Base-by-base conservation (phyloP, 2,797 vertebrate species). In the Propithecus deckenii region DNA sequence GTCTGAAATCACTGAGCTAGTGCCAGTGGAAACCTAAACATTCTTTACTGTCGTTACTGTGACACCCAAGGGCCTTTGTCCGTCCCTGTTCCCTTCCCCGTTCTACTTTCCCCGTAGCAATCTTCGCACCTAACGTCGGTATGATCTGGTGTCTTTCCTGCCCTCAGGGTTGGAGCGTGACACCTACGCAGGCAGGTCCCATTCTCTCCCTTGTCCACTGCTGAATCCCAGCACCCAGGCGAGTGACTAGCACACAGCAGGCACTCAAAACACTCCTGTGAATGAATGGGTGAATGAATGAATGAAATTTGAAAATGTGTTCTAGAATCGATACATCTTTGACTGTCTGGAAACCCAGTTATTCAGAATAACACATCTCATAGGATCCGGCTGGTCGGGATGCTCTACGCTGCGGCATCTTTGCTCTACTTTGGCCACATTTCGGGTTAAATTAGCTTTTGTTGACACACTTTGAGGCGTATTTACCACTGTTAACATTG, bases 331-430 rank as follows among this genome's bases (percentile, higher is more conserved):
- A 9, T 35, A 30, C 4, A 41, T 17, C 5, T 67, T 23, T 23
- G n/a, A 13, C 0, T 35, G 1, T 28, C 43, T 32, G 6, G 71
- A 78, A 74, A 69, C 14, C 30, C 12, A 30, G 0, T 38, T 63
- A 25, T 80, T 48, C 48, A 7, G 20, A 71, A 14, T 11, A 20
- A 2, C 1, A 1, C 0, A 1, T 28, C 3, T 9, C 3, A 1
- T 0, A 1, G 15, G 28, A 15, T 35, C n/a, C 12, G 5, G 18
- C 43, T 28, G 4, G 28, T n/a, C 9, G 11, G 72, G 20, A 46
- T 28, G 30, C 69, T 50, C 5, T 0, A 15, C 0, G 3, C 1
- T 1, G 2, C 2, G 1, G 38, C 2, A 7, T 22, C 41, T 41
- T 14, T 2, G 1, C 52, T 41, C 8, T 1, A 2, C n/a, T 5